Base-by-base conservation (phyloP, 2,888 invertebrate genomes). In the Aphrophora alni region DNA sequence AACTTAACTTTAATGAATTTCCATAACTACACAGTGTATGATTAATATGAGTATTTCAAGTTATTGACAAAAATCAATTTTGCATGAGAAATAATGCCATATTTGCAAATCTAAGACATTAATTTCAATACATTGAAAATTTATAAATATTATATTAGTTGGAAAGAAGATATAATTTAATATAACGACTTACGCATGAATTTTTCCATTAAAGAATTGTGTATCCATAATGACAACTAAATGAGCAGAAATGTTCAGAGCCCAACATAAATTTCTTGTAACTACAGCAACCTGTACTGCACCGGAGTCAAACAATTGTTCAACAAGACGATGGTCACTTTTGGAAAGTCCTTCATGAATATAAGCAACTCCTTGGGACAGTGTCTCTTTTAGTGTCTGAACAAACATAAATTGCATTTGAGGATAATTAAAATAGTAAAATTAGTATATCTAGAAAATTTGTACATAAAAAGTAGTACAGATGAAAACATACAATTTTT, bases 221-320 rank as follows among this genome's bases (percentile, higher is more conserved):
- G 98, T 98, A 87, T 99, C 99, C 92, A 99, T 98, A 68, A 99
- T 94, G 74, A 99, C 93, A 33, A 97, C 98, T n/a, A 99, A 92
- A 89, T 99, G 97, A 0, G 97, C 95, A 78, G 94, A 93, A 79
- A 98, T 95, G 81, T 94, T 95, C 84, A 98, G 91, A 21, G 95
- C 95, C 96, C 98, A 99, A 86, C 97, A 96, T 44, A 99, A 92
- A 87, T 96, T 97, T 1, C 96, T 91, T 0, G 98, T 97, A 0
- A 96, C 96, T 1, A 99, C 98, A 73, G 98, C 95, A 80, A 98
- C 92, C 89, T 97, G 95, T 69, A 98, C 94, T 0, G 98, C 98
- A 0, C 97, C 98, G 0, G 95, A 95, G 87, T 96, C 95, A 87
- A 98, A 96, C 78, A 99, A 90, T 88, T 97, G 96, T 87, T 99